Conservation (phyloP, 2,797 vertebrate genomes). For the Hypotaenidia okinawae region DNA sequence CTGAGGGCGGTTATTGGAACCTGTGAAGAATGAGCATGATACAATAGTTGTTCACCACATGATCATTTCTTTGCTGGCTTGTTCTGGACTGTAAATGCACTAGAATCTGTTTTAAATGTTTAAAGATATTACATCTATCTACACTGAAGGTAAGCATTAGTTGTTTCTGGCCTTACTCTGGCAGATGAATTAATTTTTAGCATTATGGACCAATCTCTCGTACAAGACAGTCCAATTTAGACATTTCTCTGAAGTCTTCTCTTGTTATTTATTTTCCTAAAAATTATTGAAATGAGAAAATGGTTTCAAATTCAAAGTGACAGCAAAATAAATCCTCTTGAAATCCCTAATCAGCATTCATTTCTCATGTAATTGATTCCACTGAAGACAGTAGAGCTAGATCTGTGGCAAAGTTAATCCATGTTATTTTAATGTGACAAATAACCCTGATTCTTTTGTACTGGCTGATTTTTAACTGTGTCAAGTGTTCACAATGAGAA, state of each 20-base stretch:
- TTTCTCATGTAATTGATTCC: background rate
- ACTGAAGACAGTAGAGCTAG: background rate
- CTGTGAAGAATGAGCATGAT: background rate
- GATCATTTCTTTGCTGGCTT: background rate
- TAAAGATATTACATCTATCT: background rate
- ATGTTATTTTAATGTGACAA: background rate
- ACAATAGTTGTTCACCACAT: background rate
- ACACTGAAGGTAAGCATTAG: background rate
- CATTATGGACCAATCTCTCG: background rate
- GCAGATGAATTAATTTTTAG: background rate
- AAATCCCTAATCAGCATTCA: background rate
- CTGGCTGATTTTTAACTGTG: background rate
- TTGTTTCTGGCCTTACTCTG: background rate
- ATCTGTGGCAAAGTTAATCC: background rate
- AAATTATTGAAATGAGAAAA: constrained; percentile 9
- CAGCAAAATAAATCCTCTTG: constrained; percentile 6
- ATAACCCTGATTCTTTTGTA: background rate
- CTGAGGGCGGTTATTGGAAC: background rate
- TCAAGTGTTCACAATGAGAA: background rate
- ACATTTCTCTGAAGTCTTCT: background rate
- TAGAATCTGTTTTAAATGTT: background rate
- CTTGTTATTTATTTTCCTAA: constrained; percentile 15
- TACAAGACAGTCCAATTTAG: background rate
- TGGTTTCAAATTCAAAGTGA: constrained; percentile 26
- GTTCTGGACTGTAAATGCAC: background rate